Evolutionary conservation across 2,888 invertebrate species (phyloP).

Genomic region (Hermodice carunculata): DNA sequence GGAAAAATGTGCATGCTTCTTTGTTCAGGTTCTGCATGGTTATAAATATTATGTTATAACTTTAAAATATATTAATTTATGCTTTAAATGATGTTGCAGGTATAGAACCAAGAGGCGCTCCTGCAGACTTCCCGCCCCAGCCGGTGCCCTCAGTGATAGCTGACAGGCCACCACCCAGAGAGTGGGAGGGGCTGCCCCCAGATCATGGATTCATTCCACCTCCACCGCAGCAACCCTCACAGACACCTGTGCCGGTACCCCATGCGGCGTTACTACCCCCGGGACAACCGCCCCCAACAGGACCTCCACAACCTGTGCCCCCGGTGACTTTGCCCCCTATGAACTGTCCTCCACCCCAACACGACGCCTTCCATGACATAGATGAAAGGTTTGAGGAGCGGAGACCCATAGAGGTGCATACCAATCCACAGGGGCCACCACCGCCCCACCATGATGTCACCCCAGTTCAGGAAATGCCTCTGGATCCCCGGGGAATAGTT

Average conservation of each 20-base stretch:
- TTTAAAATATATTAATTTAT: too few relatives aligned
- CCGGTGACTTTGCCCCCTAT: too few relatives aligned
- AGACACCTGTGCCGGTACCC: constrained; percentile 25
- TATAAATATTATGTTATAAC: too few relatives aligned
- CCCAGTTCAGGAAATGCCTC: background rate
- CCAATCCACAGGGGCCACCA: too few relatives aligned
- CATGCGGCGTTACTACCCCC: background rate
- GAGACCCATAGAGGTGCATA: too few relatives aligned
- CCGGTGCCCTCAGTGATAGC: background rate
- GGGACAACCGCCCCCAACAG: too few relatives aligned
- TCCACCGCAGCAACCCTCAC: constrained; percentile 27
- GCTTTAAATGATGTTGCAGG: background rate
- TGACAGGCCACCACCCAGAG: constrained; percentile 10
- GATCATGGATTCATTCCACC: constrained; percentile 30
- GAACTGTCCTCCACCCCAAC: too few relatives aligned
- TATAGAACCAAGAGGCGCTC: background rate
- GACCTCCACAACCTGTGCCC: background rate
- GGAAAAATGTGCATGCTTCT: too few relatives aligned
- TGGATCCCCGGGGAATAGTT: background rate
- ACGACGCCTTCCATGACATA: too few relatives aligned
- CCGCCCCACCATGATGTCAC: background rate
- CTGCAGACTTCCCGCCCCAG: background rate
- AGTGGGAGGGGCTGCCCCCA: background rate
- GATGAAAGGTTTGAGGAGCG: too few relatives aligned
- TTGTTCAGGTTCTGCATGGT: too few relatives aligned